These are phyloP conservation scores for Thymelicus acteon DNA, from an alignment of 2,888 invertebrate species.

Conservation along the genomic window DNA sequence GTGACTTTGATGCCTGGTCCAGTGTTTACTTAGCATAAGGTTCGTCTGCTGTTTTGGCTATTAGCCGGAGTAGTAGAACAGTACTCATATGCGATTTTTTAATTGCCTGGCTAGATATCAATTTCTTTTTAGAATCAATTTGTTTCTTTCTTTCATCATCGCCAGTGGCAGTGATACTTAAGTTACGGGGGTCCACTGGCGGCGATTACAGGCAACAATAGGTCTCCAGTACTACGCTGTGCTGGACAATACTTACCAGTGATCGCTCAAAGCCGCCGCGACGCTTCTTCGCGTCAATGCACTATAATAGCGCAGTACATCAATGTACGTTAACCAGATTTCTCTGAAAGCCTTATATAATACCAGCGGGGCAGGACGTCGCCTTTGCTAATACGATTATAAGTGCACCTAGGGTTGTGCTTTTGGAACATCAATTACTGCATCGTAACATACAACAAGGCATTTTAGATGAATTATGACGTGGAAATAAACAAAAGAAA, in stretches of 20 bases:
- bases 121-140: too few species aligned
- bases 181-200: too few species aligned
- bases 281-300: constrained; percentile 38
- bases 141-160: too few species aligned
- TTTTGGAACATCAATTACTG: constrained; percentile 14
- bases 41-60: too few species aligned
- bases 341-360: constrained; percentile 51
- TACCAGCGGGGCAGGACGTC: constrained; percentile 47
- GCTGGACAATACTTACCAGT: not conserved
- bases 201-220: too few species aligned
- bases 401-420: constrained; percentile 53
- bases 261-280: constrained; percentile 10
- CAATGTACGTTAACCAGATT: constrained; percentile 51
- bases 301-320: constrained; percentile 41
- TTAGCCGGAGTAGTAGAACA: too few species aligned
- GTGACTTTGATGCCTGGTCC: too few species aligned
- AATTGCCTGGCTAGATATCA: too few species aligned
- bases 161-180: too few species aligned
- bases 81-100: too few species aligned
- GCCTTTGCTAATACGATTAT: constrained; percentile 72
- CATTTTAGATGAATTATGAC: not conserved
- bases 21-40: too few species aligned
- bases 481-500: too few species aligned
- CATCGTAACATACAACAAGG: not conserved
- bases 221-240: not conserved